Percentiles rank a stretch among this genome's conserved stretches.
Evolutionary conservation across 53 echinoderm and acorn worm species (phyloP).

Genomic region (Echinometra lucunter): DNA sequence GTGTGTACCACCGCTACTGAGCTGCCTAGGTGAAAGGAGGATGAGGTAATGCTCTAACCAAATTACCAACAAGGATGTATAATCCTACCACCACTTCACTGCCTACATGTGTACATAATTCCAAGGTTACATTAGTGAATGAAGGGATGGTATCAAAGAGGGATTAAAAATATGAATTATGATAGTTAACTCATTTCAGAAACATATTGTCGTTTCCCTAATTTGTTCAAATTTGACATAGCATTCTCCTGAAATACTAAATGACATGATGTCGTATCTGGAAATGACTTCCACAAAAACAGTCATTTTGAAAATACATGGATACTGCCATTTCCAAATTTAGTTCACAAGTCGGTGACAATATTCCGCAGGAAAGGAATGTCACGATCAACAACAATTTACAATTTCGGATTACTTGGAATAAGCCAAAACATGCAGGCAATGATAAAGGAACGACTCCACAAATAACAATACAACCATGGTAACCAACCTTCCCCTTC

Average conservation of each 20-base stretch:
- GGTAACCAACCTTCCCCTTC: too few species aligned
- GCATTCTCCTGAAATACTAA: not conserved
- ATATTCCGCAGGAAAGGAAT: too few species aligned
- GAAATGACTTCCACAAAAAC: too few species aligned
- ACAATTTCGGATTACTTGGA: too few species aligned
- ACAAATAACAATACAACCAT: too few species aligned
- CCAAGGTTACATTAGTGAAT: not conserved
- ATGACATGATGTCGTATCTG: not conserved
- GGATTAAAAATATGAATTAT: not conserved
- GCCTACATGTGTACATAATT: not conserved
- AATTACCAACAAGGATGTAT: not conserved
- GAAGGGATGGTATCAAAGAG: not conserved
- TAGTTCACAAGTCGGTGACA: not conserved
- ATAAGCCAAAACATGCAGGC: too few species aligned
- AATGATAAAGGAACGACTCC: not conserved
- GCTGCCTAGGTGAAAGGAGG: not conserved
- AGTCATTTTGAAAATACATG: too few species aligned
- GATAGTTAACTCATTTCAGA: not conserved
- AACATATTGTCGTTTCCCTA: not conserved
- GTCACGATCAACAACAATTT: not conserved
- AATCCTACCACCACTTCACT: not conserved
- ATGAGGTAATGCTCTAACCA: not conserved
- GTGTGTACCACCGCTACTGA: not conserved
- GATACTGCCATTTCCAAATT: not conserved
- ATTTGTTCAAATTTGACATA: not conserved